Evolutionary conservation across 2,888 invertebrate genomes (phyloP), one percentile per base, ranked within the genome.

Genomic region (Apamea sordens): DNA sequence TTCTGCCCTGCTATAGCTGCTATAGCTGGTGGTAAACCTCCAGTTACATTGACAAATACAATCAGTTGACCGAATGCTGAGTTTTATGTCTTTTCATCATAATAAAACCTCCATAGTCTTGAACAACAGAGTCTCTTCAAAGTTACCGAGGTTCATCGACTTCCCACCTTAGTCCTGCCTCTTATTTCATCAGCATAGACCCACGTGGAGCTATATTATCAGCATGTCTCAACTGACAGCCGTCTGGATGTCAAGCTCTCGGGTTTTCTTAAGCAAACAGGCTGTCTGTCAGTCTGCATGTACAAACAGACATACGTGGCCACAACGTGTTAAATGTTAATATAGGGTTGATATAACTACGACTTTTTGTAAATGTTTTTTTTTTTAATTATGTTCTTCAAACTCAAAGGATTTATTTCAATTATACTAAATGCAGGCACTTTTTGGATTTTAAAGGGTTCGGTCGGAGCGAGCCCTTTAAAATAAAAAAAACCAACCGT

Each of bases 261-360:
- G 78, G 88, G 74, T 85, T 90, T 89, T 88, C 88, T 64, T 63
- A 64, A 61, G 74, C 88, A 93, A 92, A 93, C 87, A 93, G 71
- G 41, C 86, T 88, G 92, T 91, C 93, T 74, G 72, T 91, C 91
- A 91, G 79, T 61, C 83, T 88, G 89, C 87, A 73, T 89, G 77
- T 65, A 77, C 84, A 89, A 90, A 90, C 83, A 91, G 36, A 90
- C 77, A 87, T 56, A 73, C 77, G 76, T 65, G 47, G 69, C 69
- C 18, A n/a, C 36, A 72, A 70, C 63, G 71, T 76, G 56, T 64
- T 68, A 5, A 2, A 69, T 74, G 44, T 68, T 67, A 4, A 0
- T 36, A 11, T 71, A 89, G 86, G 88, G 88, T 75, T 88, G 88
- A 47, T 79, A 63, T 50, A 79, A 63, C 24, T 15, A 32, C 5